A percentile compares a stretch with the other conserved stretches of the same genome.
phyloP scores from a whole-genome alignment of 2,888 invertebrate species.

The Oasisia sp. region DNA sequence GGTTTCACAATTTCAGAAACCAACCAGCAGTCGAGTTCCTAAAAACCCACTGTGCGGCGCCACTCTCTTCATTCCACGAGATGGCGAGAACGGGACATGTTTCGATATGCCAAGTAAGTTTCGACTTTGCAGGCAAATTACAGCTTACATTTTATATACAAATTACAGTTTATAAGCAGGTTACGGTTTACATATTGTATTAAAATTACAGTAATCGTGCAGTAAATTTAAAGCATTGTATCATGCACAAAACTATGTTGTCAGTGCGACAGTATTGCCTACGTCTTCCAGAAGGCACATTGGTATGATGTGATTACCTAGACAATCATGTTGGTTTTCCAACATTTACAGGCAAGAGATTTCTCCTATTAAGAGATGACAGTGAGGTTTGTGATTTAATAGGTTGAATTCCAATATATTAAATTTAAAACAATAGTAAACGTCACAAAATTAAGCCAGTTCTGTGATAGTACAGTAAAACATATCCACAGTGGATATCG shows the following conservation, averaged over 20 bases:
- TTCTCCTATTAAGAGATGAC: neutral
- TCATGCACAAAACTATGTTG: neutral
- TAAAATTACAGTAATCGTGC: neutral
- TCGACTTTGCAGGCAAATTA: neutral
- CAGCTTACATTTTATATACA: neutral
- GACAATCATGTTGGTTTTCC: neutral
- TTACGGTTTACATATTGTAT: neutral
- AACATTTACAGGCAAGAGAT: neutral
- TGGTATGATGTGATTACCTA: neutral
- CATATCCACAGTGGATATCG: no score
- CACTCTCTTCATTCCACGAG: neutral
- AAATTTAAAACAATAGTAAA: neutral
- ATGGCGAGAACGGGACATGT: neutral
- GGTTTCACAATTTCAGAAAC: neutral
- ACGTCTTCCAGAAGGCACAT: neutral
- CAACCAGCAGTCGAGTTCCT: neutral
- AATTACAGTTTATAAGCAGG: neutral
- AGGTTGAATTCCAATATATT: neutral
- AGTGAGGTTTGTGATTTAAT: neutral
- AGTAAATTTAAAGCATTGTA: neutral
- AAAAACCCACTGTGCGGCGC: neutral
- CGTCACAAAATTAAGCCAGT: neutral
- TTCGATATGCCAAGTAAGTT: neutral
- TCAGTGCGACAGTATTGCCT: neutral
- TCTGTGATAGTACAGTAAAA: neutral